A percentile compares a stretch with the other conserved stretches of the same genome.
These are phyloP conservation scores for Listronotus bonariensis DNA, from an alignment of 1,140 invertebrate species.

Conservation along the genomic window DNA sequence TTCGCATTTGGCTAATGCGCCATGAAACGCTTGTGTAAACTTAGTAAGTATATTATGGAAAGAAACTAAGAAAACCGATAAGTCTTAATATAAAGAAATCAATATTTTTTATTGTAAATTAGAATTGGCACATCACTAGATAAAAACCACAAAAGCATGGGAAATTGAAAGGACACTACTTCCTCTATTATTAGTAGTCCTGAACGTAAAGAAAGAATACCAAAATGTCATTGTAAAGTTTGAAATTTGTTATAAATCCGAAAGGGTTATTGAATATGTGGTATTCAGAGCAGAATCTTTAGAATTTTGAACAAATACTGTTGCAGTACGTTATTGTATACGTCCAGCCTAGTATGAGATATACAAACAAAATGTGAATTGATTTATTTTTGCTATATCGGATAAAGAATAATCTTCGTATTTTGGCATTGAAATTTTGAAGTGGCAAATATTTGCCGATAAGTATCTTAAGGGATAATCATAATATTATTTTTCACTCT, in stretches of 20 bases:
- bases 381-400: constrained; percentile 15
- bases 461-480: background rate
- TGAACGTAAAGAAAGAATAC: too few relatives aligned
- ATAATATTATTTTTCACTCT: too few relatives aligned
- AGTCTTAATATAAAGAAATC: too few relatives aligned
- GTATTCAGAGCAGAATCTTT: constrained; percentile 13
- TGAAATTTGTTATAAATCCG: background rate
- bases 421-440: constrained; percentile 12
- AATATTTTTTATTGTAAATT: background rate
- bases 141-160: too few relatives aligned
- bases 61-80: too few relatives aligned
- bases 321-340: background rate
- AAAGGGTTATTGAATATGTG: constrained; percentile 15
- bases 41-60: too few relatives aligned
- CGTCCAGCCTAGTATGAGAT: background rate
- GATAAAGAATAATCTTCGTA: constrained; percentile 16
- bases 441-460: constrained; percentile 23
- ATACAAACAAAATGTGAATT: constrained; percentile 8
- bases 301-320: background rate
- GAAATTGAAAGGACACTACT: too few relatives aligned
- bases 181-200: too few relatives aligned
- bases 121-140: background rate
- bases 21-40: too few relatives aligned
- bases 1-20: too few relatives aligned
- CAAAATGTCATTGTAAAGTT: constrained; percentile 2